These are phyloP conservation scores for Deladenus siricidicola DNA, from an alignment of 2,888 invertebrate species.

Conservation along the genomic window DNA sequence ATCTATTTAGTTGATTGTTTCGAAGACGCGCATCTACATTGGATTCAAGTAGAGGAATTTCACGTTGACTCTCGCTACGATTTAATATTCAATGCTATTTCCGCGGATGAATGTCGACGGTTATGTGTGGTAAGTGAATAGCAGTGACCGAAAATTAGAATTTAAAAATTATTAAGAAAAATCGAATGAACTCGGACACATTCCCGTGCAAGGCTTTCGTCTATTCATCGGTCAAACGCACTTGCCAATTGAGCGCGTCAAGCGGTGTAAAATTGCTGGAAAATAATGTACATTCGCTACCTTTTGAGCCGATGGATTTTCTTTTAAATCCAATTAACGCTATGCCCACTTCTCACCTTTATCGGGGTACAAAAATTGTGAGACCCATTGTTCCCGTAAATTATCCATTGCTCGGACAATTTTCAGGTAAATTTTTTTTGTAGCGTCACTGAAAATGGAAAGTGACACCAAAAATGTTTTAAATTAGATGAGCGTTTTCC, in stretches of 20 bases:
- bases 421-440: too few species aligned
- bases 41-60: constrained; percentile 46
- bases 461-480: too few species aligned
- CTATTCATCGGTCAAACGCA: constrained; percentile 37
- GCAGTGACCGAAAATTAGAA: neutral
- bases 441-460: too few species aligned
- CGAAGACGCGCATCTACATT: constrained; percentile 34
- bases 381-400: too few species aligned
- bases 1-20: constrained; percentile 42
- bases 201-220: constrained; percentile 49
- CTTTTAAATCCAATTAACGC: neutral
- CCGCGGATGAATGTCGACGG: constrained; percentile 32
- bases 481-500: too few species aligned
- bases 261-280: constrained; percentile 19
- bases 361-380: neutral
- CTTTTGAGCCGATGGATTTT: too few species aligned
- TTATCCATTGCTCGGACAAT: too few species aligned
- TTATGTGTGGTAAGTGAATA: constrained; percentile 27
- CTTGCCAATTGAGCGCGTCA: constrained; percentile 48
- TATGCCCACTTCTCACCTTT: neutral
- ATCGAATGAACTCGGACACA: constrained; percentile 38
- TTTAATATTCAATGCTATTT: constrained; percentile 40
- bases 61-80: constrained; percentile 38
- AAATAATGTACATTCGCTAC: too few species aligned
- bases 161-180: constrained; percentile 27